Evolutionary conservation across 1,140 invertebrate genomes (phyloP).

Genomic region (Pygmarrhopalites habei): DNA sequence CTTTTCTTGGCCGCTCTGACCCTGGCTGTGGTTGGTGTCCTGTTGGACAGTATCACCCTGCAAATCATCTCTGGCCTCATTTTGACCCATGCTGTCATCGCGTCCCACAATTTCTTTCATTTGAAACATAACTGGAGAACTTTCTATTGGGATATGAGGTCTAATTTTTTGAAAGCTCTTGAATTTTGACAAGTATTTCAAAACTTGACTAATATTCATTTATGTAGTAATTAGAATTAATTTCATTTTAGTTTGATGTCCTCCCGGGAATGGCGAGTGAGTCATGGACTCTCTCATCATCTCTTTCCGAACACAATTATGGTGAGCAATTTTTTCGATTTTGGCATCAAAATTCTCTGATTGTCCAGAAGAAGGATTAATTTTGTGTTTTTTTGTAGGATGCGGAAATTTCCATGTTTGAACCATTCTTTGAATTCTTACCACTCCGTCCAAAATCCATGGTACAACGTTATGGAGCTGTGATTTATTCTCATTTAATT

Average conservation of each 20-base stretch:
- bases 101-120: slow-evolving; percentile 76
- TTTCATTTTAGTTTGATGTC: slow-evolving; percentile 55
- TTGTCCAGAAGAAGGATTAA: background rate
- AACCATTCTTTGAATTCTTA: slow-evolving; percentile 61
- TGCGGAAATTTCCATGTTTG: slow-evolving; percentile 60
- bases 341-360: background rate
- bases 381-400: slow-evolving; percentile 46
- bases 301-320: slow-evolving; percentile 67
- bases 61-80: slow-evolving; percentile 47
- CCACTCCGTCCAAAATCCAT: slow-evolving; percentile 49
- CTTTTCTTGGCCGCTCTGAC: slow-evolving; percentile 23
- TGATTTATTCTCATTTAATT: slow-evolving; percentile 49
- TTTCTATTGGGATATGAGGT: slow-evolving; percentile 73
- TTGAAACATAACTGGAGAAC: slow-evolving; percentile 70
- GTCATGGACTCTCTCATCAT: slow-evolving; percentile 47
- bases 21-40: slow-evolving; percentile 12
- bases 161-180: too few species aligned
- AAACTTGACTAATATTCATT: too few species aligned
- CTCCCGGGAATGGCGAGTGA: slow-evolving; percentile 56
- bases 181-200: too few species aligned
- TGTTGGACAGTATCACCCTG: slow-evolving; percentile 4
- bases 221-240: too few species aligned
- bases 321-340: slow-evolving; percentile 8
- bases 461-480: slow-evolving; percentile 45
- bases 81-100: slow-evolving; percentile 51